Evolutionary conservation across 2,797 vertebrate species (phyloP).

Genomic region (Eleutherodactylus coqui): DNA sequence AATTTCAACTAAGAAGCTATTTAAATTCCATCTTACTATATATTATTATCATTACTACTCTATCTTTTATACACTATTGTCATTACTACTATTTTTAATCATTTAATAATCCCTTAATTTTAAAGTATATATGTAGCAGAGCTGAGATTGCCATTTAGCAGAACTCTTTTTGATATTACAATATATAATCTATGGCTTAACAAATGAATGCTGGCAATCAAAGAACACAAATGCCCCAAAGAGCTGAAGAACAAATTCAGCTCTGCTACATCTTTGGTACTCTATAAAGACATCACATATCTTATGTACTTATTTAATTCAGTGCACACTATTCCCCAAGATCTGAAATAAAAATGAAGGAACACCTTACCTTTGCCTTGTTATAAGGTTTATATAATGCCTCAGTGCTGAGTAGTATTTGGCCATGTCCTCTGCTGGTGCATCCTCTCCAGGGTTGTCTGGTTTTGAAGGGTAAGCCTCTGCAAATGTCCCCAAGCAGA

Average conservation of each 20-base stretch:
- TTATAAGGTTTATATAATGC: constrained; percentile 99
- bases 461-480: constrained; percentile 97
- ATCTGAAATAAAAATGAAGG: neutral
- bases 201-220: neutral
- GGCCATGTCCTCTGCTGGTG: constrained; percentile 93
- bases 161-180: neutral
- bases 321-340: neutral
- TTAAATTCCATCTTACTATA: no score
- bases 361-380: constrained; percentile 88
- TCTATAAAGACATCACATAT: neutral
- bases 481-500: constrained; percentile 87
- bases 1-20: no score
- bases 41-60: no score
- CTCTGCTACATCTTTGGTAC: neutral
- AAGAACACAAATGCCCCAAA: neutral
- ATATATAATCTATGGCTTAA: neutral
- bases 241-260: neutral
- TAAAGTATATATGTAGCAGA: neutral
- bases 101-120: neutral
- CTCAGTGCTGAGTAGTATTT: constrained; percentile 97
- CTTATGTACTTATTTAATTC: neutral
- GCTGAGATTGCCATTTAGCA: neutral
- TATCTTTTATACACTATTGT: no score
- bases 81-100: neutral
- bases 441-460: constrained; percentile 92